phyloP scores from a whole-genome alignment of 2,888 invertebrate species.

The Micoletzkya japonica region DNA sequence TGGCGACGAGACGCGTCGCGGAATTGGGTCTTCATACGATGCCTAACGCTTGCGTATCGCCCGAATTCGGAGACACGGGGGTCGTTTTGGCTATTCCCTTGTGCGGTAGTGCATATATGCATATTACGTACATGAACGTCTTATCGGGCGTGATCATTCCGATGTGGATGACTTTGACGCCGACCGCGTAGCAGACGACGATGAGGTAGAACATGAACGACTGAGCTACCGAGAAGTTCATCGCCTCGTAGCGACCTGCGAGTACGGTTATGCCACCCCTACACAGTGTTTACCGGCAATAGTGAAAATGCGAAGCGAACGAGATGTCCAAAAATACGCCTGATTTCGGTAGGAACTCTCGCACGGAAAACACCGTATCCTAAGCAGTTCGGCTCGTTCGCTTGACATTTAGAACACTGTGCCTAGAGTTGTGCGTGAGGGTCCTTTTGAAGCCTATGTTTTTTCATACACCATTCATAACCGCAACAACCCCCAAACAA shows the following conservation, averaged over 20 bases:
- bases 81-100: too few species aligned
- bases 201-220: slow-evolving; percentile 49
- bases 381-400: too few species aligned
- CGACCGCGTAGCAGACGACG: slow-evolving; percentile 43
- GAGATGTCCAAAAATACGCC: neutral
- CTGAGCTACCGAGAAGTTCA: slow-evolving; percentile 48
- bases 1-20: too few species aligned
- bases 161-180: slow-evolving; percentile 44
- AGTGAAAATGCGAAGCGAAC: neutral
- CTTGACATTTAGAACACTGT: neutral
- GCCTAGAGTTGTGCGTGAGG: neutral
- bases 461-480: too few species aligned
- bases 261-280: too few species aligned
- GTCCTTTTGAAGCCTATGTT: neutral
- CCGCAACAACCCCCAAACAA: too few species aligned
- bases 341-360: too few species aligned
- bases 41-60: too few species aligned
- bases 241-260: slow-evolving; percentile 40
- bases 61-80: too few species aligned
- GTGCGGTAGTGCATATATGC: too few species aligned
- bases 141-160: slow-evolving; percentile 34
- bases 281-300: neutral
- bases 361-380: too few species aligned
- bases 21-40: too few species aligned
- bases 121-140: slow-evolving; percentile 33